Evolutionary conservation across 2,888 invertebrate species (phyloP).

Genomic region (Leptodirus hochenwartii): DNA sequence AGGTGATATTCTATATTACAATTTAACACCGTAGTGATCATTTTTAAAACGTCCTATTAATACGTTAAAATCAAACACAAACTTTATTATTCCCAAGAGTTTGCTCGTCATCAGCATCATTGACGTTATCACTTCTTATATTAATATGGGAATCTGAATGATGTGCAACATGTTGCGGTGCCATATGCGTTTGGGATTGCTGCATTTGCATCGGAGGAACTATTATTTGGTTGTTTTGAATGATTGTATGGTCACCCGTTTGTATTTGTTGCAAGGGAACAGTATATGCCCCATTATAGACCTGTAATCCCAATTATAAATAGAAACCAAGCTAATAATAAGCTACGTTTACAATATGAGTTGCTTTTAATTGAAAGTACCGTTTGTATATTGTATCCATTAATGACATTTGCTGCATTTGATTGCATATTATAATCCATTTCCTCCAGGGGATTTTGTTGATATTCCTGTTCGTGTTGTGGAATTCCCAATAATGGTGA

Average conservation of each 20-base stretch:
- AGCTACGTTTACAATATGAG: too few relatives aligned
- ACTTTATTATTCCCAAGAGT: too few relatives aligned
- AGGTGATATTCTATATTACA: too few relatives aligned
- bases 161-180: slow-evolving; percentile 3
- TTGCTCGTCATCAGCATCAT: too few relatives aligned
- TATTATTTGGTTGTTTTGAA: slow-evolving; percentile 9
- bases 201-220: slow-evolving; percentile 12
- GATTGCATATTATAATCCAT: slow-evolving; percentile 22
- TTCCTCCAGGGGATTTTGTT: slow-evolving; percentile 17
- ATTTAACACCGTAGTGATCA: too few relatives aligned
- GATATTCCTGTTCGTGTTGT: slow-evolving; percentile 15
- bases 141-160: too few relatives aligned
- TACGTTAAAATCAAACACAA: too few relatives aligned
- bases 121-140: too few relatives aligned
- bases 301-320: too few relatives aligned
- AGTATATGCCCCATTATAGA: slow-evolving; percentile 22
- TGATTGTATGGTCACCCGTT: slow-evolving; percentile 11
- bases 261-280: slow-evolving; percentile 22
- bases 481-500: slow-evolving; percentile 19
- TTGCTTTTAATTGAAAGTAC: slow-evolving; percentile 21
- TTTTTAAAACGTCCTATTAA: too few relatives aligned
- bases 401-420: slow-evolving; percentile 18
- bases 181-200: slow-evolving; percentile 12
- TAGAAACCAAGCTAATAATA: too few relatives aligned
- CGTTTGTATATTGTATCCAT: slow-evolving; percentile 19